phyloP scores from a whole-genome alignment of 2,888 invertebrate species.

The Gymnocheta viridis region DNA sequence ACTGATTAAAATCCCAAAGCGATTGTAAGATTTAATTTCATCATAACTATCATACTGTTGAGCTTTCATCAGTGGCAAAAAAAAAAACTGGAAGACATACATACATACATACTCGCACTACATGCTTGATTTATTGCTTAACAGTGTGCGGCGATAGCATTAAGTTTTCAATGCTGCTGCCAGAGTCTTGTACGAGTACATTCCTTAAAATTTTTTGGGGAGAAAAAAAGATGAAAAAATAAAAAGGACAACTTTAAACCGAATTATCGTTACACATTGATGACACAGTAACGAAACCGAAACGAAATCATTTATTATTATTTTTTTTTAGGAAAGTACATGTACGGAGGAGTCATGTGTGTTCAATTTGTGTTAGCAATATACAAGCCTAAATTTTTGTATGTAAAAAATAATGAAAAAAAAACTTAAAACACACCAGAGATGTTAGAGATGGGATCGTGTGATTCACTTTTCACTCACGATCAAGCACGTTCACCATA shows the following conservation, averaged over 20 bases:
- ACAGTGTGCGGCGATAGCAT: not conserved
- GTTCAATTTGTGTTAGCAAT: not conserved
- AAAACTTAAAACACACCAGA: too few species aligned
- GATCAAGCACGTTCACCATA: too few species aligned
- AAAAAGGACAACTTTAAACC: conserved; percentile 34
- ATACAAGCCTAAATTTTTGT: too few species aligned
- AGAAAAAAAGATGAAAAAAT: not conserved
- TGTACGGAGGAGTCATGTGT: not conserved
- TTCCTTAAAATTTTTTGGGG: too few species aligned
- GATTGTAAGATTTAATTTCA: conserved; percentile 49
- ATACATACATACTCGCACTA: too few species aligned
- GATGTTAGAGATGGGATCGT: too few species aligned
- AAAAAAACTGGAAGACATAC: conserved; percentile 16
- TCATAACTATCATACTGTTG: conserved; percentile 1
- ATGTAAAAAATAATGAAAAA: too few species aligned
- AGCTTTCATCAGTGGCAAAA: not conserved
- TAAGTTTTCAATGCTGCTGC: conserved; percentile 1
- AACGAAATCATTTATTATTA: not conserved
- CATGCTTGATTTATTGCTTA: conserved; percentile 9
- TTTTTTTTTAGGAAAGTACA: not conserved
- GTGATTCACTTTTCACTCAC: too few species aligned
- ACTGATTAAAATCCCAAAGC: conserved; percentile 57
- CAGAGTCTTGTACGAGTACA: not conserved
- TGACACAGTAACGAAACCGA: conserved; percentile 28
- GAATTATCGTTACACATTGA: conserved; percentile 36